These are phyloP conservation scores for Gortyna flavago DNA, from an alignment of 2,888 invertebrate species.

Conservation along the genomic window DNA sequence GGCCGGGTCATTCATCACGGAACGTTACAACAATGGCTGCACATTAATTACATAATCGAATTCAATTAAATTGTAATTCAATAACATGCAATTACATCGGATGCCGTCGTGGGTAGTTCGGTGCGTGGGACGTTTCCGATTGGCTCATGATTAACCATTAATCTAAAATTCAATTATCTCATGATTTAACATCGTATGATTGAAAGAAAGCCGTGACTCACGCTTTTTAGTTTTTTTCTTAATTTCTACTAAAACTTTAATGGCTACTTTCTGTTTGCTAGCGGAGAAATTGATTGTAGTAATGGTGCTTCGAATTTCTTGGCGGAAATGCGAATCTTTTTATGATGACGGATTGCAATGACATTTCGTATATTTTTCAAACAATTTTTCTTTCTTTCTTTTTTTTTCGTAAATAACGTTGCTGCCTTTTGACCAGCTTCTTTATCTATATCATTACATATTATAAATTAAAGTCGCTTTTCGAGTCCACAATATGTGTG, in stretches of 20 bases:
- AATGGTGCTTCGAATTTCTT: background rate
- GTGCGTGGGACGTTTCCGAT: constrained; percentile 73
- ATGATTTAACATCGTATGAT: constrained; percentile 76
- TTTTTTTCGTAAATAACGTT: background rate
- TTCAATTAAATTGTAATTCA: constrained; percentile 81
- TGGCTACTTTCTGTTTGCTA: constrained; percentile 57
- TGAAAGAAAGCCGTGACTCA: constrained; percentile 78
- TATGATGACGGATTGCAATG: background rate
- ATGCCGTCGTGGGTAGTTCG: constrained; percentile 74
- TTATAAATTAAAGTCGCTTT: background rate
- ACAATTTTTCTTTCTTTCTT: too few species aligned
- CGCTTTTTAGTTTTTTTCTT: constrained; percentile 67
- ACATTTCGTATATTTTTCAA: constrained; percentile 13
- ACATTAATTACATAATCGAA: constrained; percentile 70
- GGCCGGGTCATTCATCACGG: constrained; percentile 65
- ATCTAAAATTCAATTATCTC: constrained; percentile 85
- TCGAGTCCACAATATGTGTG: background rate
- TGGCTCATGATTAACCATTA: constrained; percentile 80
- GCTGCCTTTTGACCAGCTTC: background rate
- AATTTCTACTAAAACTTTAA: constrained; percentile 62
- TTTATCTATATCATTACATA: too few species aligned
- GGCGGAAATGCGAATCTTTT: background rate
- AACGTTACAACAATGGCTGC: constrained; percentile 60
- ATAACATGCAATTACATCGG: constrained; percentile 78
- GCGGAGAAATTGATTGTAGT: constrained; percentile 49